Conservation (phyloP, 2,888 invertebrate genomes). For the Nomada ruficornis region DNA sequence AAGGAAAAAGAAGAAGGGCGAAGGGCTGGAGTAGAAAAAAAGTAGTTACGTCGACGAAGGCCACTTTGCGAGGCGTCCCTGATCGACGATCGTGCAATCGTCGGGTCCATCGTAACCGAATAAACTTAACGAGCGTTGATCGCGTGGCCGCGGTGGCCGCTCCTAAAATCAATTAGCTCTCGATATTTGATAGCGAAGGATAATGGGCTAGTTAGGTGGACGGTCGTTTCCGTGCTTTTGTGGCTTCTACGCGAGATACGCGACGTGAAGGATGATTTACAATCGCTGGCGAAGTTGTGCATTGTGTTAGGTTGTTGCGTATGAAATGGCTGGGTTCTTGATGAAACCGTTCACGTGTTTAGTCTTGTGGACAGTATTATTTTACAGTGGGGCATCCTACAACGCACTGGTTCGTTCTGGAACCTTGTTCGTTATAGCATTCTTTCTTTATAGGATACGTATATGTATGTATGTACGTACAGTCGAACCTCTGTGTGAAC, state of each 20-base stretch:
- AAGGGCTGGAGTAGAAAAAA: constrained; percentile 9
- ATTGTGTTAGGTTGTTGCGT: too few relatives aligned
- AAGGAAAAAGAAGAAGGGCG: not conserved
- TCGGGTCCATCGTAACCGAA: constrained; percentile 55
- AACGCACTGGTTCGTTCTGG: too few relatives aligned
- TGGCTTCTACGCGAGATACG: not conserved
- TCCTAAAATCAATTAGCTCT: constrained; percentile 58
- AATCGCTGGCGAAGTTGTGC: not conserved
- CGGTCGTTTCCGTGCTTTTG: constrained; percentile 25
- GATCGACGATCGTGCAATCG: constrained; percentile 50
- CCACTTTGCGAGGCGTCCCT: constrained; percentile 44
- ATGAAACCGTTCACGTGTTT: too few relatives aligned
- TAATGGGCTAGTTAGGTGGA: constrained; percentile 55
- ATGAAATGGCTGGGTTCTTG: too few relatives aligned
- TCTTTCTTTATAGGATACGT: too few relatives aligned
- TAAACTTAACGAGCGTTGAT: constrained; percentile 61
- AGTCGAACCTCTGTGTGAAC: too few relatives aligned
- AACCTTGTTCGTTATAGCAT: too few relatives aligned
- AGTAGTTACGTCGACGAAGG: constrained; percentile 30
- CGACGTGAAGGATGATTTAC: constrained; percentile 2
- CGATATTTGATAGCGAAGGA: constrained; percentile 60
- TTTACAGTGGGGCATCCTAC: too few relatives aligned
- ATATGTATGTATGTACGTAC: too few relatives aligned
- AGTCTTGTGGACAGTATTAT: too few relatives aligned
- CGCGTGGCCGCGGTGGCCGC: constrained; percentile 37